phyloP scores from a whole-genome alignment of 2,113 vertebrate genomes.

The Xerus inauris region DNA sequence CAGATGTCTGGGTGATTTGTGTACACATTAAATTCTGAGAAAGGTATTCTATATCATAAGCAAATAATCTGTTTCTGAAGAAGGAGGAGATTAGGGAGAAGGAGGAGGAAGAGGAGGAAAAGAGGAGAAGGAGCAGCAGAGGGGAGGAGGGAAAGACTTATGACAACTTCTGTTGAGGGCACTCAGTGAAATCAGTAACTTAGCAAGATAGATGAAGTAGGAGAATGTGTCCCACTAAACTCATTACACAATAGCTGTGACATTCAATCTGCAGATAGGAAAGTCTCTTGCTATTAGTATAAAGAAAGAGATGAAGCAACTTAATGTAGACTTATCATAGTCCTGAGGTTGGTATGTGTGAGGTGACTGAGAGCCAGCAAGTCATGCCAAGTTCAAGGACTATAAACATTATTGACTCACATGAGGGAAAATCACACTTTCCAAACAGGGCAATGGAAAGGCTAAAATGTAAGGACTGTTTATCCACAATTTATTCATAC shows the following conservation, averaged over 20 bases:
- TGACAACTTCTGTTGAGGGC: background rate
- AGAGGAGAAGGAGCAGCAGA: too few relatives aligned
- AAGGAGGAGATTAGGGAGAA: background rate
- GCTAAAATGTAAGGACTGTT: background rate
- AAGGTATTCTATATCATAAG: background rate
- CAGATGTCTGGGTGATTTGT: background rate
- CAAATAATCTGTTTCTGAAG: background rate
- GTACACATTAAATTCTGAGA: background rate
- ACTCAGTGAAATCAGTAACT: background rate
- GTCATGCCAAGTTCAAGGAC: background rate
- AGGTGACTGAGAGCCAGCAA: background rate
- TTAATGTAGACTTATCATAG: background rate
- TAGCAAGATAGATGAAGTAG: background rate
- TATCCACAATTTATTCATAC: background rate
- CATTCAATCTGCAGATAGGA: background rate
- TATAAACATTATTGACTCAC: conserved; percentile 22
- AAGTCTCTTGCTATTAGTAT: background rate
- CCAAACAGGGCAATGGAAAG: background rate
- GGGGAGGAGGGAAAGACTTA: background rate
- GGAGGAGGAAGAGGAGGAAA: too few relatives aligned
- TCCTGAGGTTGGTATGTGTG: conserved; percentile 16
- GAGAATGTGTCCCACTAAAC: background rate
- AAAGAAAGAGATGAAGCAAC: background rate
- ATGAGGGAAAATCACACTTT: background rate
- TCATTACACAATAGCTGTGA: background rate